phyloP scores from a whole-genome alignment of 2,797 vertebrate species.

The Luscinia megarhynchos region DNA sequence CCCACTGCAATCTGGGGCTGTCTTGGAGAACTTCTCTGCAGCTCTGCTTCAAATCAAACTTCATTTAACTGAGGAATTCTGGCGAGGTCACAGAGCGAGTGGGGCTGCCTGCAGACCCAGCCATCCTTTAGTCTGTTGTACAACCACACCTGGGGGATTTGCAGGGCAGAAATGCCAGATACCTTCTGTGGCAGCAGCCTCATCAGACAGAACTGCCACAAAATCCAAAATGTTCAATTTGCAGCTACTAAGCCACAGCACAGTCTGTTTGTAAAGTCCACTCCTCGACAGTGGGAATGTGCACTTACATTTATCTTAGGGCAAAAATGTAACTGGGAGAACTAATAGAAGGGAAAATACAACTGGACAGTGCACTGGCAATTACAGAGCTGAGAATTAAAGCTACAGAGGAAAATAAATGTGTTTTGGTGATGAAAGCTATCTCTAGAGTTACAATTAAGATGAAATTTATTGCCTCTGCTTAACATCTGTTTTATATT shows the following conservation, averaged over 20 bases:
- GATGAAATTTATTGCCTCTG: slow-evolving; percentile 37
- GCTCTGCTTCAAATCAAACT: slow-evolving; percentile 12
- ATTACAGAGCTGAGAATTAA: slow-evolving; percentile 27
- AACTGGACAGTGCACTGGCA: neutral
- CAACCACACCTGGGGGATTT: neutral
- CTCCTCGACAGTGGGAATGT: neutral
- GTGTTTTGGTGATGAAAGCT: slow-evolving; percentile 7
- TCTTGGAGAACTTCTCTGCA: slow-evolving; percentile 3
- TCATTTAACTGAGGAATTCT: neutral
- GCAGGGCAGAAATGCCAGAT: neutral
- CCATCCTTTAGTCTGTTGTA: neutral
- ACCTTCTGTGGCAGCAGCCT: neutral
- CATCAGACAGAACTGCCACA: neutral
- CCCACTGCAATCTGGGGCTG: slow-evolving; percentile 35
- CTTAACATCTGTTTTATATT: slow-evolving; percentile 45
- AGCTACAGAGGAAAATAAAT: neutral
- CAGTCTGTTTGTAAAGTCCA: neutral
- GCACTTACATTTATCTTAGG: neutral
- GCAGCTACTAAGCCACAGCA: neutral
- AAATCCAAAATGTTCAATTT: neutral
- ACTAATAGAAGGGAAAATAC: neutral
- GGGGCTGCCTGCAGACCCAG: neutral
- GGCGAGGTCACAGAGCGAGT: neutral
- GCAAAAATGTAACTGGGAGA: neutral
- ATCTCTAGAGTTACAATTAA: slow-evolving; percentile 36